Percentiles rank a stretch among this genome's conserved stretches.
These are phyloP conservation scores for Rhagoletis zephyria DNA, from an alignment of 1,140 invertebrate genomes.

Conservation along the genomic window DNA sequence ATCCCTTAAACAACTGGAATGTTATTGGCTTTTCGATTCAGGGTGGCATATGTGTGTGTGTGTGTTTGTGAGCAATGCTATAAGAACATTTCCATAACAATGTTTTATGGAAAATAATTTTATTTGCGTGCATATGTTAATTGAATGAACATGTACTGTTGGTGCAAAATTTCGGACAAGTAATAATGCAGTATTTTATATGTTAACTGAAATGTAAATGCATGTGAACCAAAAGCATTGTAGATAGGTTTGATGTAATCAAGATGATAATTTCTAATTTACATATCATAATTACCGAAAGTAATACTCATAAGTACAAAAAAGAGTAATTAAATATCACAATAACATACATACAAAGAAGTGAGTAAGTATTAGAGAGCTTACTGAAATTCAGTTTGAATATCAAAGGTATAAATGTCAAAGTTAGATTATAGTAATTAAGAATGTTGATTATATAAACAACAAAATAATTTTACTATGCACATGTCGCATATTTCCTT, in stretches of 20 bases:
- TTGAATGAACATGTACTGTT: conserved; percentile 36
- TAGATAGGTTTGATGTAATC: background rate
- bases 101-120: conserved; percentile 13
- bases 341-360: too few relatives aligned
- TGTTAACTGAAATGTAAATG: background rate
- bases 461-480: too few relatives aligned
- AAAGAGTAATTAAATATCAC: too few relatives aligned
- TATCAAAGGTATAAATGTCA: too few relatives aligned
- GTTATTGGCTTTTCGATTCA: too few relatives aligned
- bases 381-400: too few relatives aligned
- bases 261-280: conserved; percentile 8
- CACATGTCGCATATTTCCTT: too few relatives aligned
- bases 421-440: too few relatives aligned
- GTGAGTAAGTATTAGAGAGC: too few relatives aligned
- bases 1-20: too few relatives aligned
- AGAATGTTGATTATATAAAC: too few relatives aligned
- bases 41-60: too few relatives aligned
- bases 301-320: background rate
- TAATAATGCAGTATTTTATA: conserved; percentile 6
- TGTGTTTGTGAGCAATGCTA: background rate
- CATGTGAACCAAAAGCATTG: background rate
- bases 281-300: background rate
- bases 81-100: background rate
- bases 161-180: background rate
- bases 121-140: background rate